A percentile compares a stretch with the other conserved stretches of the same genome.
phyloP scores from a whole-genome alignment of 92 coral and sea anemone species.

The Palythoa heliodiscus region DNA sequence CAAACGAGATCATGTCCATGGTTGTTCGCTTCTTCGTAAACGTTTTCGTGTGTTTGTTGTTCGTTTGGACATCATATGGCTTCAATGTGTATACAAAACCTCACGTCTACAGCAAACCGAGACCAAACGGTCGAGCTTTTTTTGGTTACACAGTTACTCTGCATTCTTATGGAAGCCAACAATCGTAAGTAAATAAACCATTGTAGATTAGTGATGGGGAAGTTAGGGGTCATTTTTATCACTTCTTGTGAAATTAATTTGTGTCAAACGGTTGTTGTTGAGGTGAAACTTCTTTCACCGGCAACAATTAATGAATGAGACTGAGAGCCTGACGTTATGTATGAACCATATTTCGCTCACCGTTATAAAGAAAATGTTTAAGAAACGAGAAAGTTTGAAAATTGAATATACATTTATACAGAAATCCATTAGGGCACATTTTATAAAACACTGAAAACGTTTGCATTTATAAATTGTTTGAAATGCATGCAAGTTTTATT shows the following conservation, averaged over 20 bases:
- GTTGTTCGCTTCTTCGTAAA: constrained; percentile 9
- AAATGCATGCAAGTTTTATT: neutral
- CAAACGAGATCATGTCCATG: constrained; percentile 14
- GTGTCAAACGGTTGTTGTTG: constrained; percentile 23
- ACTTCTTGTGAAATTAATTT: constrained; percentile 31
- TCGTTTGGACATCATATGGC: constrained; percentile 3
- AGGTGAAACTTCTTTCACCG: neutral
- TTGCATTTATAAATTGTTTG: too few species aligned
- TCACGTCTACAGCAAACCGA: constrained; percentile 21
- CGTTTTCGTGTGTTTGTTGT: constrained; percentile 20
- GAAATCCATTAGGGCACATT: neutral
- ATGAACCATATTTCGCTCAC: neutral
- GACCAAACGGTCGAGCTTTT: constrained; percentile 7
- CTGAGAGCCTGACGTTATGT: neutral
- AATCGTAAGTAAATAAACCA: constrained; percentile 25
- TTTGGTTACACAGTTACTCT: constrained; percentile 40
- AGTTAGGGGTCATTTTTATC: constrained; percentile 11
- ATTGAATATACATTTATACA: neutral
- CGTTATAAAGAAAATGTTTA: neutral
- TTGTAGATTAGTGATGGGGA: neutral
- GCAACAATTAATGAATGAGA: neutral
- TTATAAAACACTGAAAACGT: too few species aligned
- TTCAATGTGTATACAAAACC: constrained; percentile 42
- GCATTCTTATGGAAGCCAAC: neutral
- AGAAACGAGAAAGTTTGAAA: neutral